Evolutionary conservation across 1,140 invertebrate genomes (phyloP).

Genomic region (Laupala kohalensis): DNA sequence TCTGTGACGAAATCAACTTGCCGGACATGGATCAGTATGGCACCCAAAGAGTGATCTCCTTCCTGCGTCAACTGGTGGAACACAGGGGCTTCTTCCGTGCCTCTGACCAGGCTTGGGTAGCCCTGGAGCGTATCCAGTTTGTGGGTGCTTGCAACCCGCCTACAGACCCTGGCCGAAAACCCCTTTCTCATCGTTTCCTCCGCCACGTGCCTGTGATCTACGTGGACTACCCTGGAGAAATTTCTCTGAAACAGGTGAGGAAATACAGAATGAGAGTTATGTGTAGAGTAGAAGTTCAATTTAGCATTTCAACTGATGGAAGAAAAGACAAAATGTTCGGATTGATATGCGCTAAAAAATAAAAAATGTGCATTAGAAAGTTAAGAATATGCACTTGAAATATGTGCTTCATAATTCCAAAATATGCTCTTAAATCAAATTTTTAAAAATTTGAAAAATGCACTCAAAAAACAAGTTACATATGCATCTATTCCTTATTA

Average conservation of each 20-base stretch:
- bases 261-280: slow-evolving; percentile 22
- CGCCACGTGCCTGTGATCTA: slow-evolving; percentile 97
- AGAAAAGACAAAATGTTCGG: too few species aligned
- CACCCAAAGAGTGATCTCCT: slow-evolving; percentile 97
- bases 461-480: too few species aligned
- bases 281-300: not conserved
- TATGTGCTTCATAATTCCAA: too few species aligned
- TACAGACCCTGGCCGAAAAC: slow-evolving; percentile 97
- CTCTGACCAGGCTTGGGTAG: slow-evolving; percentile 92
- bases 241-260: slow-evolving; percentile 80
- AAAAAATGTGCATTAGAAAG: too few species aligned
- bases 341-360: too few species aligned
- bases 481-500: too few species aligned
- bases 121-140: slow-evolving; percentile 95
- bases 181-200: slow-evolving; percentile 80
- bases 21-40: slow-evolving; percentile 98
- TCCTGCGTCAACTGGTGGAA: slow-evolving; percentile 93
- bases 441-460: too few species aligned
- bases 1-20: slow-evolving; percentile 99
- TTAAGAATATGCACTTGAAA: too few species aligned
- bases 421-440: too few species aligned
- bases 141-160: slow-evolving; percentile 99
- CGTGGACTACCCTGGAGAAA: slow-evolving; percentile 98
- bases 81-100: slow-evolving; percentile 84
- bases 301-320: too few species aligned